Conservation (phyloP, 2,797 vertebrate species). For the Sebastes ruberrimus region DNA sequence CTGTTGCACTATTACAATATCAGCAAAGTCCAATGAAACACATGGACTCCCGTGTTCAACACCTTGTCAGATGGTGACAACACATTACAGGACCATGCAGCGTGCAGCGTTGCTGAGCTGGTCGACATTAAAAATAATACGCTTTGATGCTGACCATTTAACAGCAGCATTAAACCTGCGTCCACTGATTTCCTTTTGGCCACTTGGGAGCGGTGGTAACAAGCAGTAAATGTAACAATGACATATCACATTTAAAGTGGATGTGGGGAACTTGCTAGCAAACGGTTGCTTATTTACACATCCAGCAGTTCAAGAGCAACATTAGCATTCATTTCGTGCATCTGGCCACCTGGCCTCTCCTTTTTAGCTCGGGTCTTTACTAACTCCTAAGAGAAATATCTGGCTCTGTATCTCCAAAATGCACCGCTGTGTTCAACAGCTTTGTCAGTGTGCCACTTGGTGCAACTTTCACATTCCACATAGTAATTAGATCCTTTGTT, state of each 20-base stretch:
- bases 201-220: background rate
- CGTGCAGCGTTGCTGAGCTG: background rate
- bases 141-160: background rate
- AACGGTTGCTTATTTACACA: background rate
- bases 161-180: conserved; percentile 9
- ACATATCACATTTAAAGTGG: background rate
- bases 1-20: background rate
- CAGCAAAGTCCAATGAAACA: conserved; percentile 8
- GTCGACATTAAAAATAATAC: background rate
- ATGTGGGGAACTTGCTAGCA: background rate
- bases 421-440: background rate
- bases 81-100: background rate
- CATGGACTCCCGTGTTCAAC: background rate
- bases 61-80: background rate
- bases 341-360: background rate
- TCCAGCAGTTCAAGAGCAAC: background rate
- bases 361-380: background rate
- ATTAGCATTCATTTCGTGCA: background rate
- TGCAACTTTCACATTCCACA: background rate
- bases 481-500: background rate
- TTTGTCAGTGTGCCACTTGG: background rate
- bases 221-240: background rate
- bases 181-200: background rate
- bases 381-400: background rate
- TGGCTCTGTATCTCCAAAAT: background rate